phyloP scores from a whole-genome alignment of 2,888 invertebrate species.

The Sycophila texana region DNA sequence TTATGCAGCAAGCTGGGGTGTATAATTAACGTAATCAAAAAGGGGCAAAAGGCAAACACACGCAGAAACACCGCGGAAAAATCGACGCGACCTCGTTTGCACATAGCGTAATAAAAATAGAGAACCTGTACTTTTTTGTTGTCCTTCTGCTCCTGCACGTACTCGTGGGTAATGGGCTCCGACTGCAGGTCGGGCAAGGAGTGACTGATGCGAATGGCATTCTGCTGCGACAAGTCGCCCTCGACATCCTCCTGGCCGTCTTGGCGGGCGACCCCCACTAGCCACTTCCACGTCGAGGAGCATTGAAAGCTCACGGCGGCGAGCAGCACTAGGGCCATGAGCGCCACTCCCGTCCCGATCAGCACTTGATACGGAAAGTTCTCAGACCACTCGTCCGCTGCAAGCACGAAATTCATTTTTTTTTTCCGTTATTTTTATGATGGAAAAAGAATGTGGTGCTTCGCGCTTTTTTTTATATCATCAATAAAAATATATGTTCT shows the following conservation, averaged over 20 bases:
- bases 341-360: constrained; percentile 79
- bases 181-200: constrained; percentile 86
- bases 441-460: no score
- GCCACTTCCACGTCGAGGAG: constrained; percentile 85
- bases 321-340: constrained; percentile 82
- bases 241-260: constrained; percentile 72
- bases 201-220: constrained; percentile 85
- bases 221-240: constrained; percentile 80
- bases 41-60: no score
- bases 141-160: constrained; percentile 85
- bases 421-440: neutral
- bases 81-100: no score
- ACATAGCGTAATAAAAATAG: no score
- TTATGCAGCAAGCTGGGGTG: no score
- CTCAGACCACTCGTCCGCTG: constrained; percentile 58
- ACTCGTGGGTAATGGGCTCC: constrained; percentile 82
- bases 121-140: constrained; percentile 80
- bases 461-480: neutral
- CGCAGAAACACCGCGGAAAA: no score
- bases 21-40: no score
- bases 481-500: no score
- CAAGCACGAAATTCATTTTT: neutral
- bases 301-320: constrained; percentile 86
- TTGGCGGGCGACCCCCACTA: constrained; percentile 76
- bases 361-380: constrained; percentile 78